These are phyloP conservation scores for Gymnorhina tibicen DNA, from an alignment of 2,113 vertebrate species.

Conservation along the genomic window DNA sequence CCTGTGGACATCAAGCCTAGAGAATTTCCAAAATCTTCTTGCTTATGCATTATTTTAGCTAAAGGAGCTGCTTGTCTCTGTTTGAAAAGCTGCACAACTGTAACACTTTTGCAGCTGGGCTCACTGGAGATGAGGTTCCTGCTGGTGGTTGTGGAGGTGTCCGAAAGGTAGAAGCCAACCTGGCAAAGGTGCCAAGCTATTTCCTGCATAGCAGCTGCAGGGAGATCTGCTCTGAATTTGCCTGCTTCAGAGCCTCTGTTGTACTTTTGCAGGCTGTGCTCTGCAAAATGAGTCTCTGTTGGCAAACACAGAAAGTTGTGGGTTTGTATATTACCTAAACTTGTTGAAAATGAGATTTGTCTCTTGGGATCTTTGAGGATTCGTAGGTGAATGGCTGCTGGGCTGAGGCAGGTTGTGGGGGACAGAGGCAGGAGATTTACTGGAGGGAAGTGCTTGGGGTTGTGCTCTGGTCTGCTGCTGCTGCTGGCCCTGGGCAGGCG, in stretches of 20 bases:
- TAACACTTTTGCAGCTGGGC: neutral
- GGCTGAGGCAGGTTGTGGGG: neutral
- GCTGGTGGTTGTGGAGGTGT: neutral
- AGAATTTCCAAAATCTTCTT: neutral
- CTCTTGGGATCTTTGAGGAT: neutral
- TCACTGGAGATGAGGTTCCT: neutral
- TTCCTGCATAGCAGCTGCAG: neutral
- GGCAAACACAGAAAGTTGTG: neutral
- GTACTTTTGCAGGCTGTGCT: neutral
- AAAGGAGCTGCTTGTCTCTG: neutral
- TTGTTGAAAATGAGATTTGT: neutral
- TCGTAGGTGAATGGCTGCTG: neutral
- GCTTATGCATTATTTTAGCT: neutral
- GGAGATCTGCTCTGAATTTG: neutral
- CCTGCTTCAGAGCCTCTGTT: neutral
- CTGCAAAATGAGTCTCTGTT: neutral
- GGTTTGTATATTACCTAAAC: neutral
- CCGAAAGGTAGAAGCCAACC: neutral
- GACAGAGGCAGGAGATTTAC: neutral
- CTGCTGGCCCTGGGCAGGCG: neutral
- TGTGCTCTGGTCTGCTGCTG: neutral
- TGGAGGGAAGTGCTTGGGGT: neutral
- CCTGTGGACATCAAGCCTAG: neutral
- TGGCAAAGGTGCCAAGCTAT: neutral
- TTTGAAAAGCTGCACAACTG: neutral